These are phyloP conservation scores for Pterois miles DNA, from an alignment of 2,797 vertebrate species.

Conservation along the genomic window DNA sequence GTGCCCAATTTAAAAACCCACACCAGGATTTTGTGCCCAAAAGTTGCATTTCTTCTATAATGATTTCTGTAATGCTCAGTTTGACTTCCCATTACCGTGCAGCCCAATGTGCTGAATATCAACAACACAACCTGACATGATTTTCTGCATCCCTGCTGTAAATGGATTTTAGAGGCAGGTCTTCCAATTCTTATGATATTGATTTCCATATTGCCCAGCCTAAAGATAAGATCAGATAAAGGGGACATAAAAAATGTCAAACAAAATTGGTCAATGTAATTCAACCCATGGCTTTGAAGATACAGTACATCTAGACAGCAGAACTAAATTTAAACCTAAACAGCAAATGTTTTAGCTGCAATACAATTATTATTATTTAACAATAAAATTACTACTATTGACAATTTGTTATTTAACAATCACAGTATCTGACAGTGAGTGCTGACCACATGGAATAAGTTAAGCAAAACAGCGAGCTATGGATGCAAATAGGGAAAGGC, in stretches of 20 bases:
- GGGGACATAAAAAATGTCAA: neutral
- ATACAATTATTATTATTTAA: neutral
- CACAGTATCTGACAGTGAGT: neutral
- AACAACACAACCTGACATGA: neutral
- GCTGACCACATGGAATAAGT: slow-evolving; percentile 18
- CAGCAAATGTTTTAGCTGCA: neutral
- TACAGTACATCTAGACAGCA: neutral
- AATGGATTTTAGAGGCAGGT: neutral
- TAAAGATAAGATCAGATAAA: neutral
- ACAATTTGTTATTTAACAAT: slow-evolving; percentile 8
- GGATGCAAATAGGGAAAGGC: slow-evolving; percentile 52
- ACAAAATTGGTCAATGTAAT: neutral
- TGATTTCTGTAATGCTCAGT: neutral
- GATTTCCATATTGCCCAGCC: neutral
- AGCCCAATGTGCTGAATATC: neutral
- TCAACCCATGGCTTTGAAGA: neutral
- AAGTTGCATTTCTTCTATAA: neutral
- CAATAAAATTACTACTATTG: too few relatives aligned
- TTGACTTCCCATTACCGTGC: neutral
- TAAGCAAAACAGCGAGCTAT: slow-evolving; percentile 45
- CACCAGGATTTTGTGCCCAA: too few relatives aligned
- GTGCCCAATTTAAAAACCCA: neutral
- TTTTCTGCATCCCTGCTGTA: neutral
- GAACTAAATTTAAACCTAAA: neutral
- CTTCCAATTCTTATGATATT: neutral